A percentile compares a stretch with the other conserved stretches of the same genome.
Conservation (phyloP, 1,140 invertebrate species). For the Monochamus saltuarius region DNA sequence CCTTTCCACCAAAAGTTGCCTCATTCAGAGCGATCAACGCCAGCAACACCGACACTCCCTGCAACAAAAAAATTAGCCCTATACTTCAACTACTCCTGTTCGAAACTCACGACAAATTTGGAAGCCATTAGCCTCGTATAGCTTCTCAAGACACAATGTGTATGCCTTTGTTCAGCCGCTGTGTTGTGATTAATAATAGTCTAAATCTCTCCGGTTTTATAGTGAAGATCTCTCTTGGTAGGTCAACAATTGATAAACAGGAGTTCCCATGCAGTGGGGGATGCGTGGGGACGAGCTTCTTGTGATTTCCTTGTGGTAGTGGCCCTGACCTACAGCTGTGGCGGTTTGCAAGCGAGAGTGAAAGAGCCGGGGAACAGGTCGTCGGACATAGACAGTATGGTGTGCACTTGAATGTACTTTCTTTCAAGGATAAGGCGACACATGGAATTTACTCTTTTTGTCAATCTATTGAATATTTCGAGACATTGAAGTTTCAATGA, state of each 20-base stretch:
- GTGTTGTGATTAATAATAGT: conserved; percentile 24
- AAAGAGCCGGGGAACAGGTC: conserved; percentile 29
- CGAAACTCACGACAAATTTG: conserved; percentile 42
- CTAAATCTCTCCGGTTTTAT: conserved; percentile 36
- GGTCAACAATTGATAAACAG: conserved; percentile 18
- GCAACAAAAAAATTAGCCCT: conserved; percentile 29
- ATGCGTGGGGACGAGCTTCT: conserved; percentile 22
- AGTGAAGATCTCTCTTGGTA: conserved; percentile 27
- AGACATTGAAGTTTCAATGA: no score
- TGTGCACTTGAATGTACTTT: conserved; percentile 23
- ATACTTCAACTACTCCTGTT: background rate
- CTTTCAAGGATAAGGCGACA: conserved; percentile 4
- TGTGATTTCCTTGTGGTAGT: conserved; percentile 23
- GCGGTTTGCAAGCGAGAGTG: conserved; percentile 33
- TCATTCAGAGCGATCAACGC: conserved; percentile 29
- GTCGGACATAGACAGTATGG: conserved; percentile 6
- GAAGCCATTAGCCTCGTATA: conserved; percentile 42
- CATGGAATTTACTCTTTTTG: background rate
- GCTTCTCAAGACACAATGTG: conserved; percentile 27
- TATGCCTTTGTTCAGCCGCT: conserved; percentile 20
- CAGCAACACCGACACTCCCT: conserved; percentile 37
- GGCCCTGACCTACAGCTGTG: conserved; percentile 38
- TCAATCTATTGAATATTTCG: no score
- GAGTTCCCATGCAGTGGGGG: conserved; percentile 29
- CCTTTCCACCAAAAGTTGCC: conserved; percentile 46